These are phyloP conservation scores for Balearica regulorum DNA, from an alignment of 2,797 vertebrate species.

Conservation along the genomic window DNA sequence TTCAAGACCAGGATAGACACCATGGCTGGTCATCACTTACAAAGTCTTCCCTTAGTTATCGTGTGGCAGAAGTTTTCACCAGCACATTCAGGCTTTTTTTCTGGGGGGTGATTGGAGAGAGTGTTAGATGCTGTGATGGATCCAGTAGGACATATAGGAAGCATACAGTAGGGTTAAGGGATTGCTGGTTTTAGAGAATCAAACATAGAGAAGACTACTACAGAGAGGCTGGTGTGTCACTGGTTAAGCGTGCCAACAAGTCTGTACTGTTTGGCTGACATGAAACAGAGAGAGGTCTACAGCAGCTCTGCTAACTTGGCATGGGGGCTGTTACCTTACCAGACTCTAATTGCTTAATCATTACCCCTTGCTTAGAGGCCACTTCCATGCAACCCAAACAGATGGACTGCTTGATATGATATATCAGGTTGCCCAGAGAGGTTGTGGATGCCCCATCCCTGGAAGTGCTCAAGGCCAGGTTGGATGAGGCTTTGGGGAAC, in stretches of 20 bases:
- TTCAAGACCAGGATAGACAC: neutral
- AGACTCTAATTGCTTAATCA: neutral
- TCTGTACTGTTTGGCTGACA: neutral
- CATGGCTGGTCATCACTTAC: neutral
- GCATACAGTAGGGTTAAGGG: neutral
- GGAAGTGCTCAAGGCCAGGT: no score
- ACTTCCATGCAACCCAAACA: neutral
- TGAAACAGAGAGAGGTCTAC: neutral
- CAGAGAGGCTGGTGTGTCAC: neutral
- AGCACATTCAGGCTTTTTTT: neutral
- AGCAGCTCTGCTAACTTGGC: neutral
- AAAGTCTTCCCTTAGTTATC: neutral
- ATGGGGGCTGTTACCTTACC: neutral
- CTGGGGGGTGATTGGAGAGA: neutral
- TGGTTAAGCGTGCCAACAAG: neutral
- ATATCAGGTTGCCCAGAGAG: no score
- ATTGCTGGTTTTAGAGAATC: neutral
- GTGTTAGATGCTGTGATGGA: neutral
- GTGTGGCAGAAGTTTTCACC: neutral
- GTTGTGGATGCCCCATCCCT: no score
- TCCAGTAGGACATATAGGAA: neutral
- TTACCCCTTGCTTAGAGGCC: neutral
- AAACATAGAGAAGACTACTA: neutral
- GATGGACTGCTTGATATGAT: neutral
- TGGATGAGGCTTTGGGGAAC: no score